Evolutionary conservation across 2,888 invertebrate species (phyloP).

Genomic region (Nomada fucata): DNA sequence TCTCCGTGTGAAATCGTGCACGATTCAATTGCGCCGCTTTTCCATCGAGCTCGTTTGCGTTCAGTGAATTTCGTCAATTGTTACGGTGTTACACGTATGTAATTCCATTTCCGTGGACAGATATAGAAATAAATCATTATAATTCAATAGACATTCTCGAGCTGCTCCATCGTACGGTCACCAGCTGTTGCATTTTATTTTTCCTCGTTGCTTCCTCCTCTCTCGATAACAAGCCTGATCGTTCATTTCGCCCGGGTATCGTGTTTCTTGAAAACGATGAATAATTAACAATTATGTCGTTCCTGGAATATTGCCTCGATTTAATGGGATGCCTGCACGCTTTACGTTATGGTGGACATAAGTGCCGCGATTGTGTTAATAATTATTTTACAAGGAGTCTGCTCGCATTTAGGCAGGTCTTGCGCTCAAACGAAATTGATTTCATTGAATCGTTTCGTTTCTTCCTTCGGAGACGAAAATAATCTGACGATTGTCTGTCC

Average conservation of each 20-base stretch:
- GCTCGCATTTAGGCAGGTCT: background rate
- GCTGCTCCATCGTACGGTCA: background rate
- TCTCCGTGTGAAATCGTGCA: background rate
- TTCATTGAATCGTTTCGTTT: background rate
- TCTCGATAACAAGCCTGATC: background rate
- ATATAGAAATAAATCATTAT: background rate
- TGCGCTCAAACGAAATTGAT: background rate
- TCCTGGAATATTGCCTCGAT: background rate
- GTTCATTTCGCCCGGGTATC: background rate
- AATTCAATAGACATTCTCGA: constrained; percentile 5
- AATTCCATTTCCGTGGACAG: constrained; percentile 10
- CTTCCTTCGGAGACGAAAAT: background rate
- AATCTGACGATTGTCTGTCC: too few relatives aligned
- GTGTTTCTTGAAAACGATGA: background rate
- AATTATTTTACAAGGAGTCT: background rate
- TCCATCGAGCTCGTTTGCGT: background rate
- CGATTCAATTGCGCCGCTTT: background rate
- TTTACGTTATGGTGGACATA: background rate
- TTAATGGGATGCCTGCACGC: background rate
- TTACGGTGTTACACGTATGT: background rate
- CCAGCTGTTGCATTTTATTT: background rate
- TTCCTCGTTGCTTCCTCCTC: constrained; percentile 3
- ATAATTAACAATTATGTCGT: background rate
- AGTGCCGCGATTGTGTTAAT: background rate
- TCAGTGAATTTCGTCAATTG: constrained; percentile 10